phyloP scores from a whole-genome alignment of 2,113 vertebrate species.

The Sinocyclocheilus grahami region DNA sequence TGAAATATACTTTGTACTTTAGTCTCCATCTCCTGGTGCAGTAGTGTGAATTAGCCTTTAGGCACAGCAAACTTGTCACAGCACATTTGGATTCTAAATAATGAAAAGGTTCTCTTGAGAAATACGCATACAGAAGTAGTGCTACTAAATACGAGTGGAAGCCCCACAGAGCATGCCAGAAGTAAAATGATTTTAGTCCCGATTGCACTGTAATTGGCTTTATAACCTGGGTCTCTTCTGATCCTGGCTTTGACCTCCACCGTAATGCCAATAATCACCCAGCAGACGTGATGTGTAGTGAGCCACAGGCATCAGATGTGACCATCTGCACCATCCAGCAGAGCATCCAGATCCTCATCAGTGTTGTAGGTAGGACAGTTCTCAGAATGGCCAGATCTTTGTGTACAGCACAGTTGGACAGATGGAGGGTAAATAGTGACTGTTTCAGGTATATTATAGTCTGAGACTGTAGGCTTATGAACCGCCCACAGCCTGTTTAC shows the following conservation, averaged over 20 bases:
- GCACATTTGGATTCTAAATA: constrained; percentile 26
- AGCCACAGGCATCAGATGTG: constrained; percentile 41
- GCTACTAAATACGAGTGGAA: constrained; percentile 31
- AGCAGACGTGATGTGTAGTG: constrained; percentile 39
- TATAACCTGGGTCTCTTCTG: constrained; percentile 40
- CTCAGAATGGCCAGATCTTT: background rate
- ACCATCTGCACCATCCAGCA: constrained; percentile 52
- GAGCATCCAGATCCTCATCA: constrained; percentile 41
- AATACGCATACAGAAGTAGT: background rate
- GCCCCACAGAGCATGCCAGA: constrained; percentile 10
- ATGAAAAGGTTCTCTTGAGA: background rate
- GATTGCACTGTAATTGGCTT: constrained; percentile 51
- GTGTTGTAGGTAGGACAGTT: background rate
- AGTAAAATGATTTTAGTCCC: constrained; percentile 44
- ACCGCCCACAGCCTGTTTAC: background rate
- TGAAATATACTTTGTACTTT: background rate
- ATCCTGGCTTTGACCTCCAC: constrained; percentile 45
- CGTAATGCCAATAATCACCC: constrained; percentile 43
- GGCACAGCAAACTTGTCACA: background rate
- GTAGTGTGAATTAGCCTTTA: constrained; percentile 18
- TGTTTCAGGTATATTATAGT: constrained; percentile 11
- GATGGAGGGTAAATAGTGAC: constrained; percentile 13
- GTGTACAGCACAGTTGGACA: constrained; percentile 20
- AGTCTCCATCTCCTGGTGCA: background rate
- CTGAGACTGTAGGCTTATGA: background rate